phyloP scores from a whole-genome alignment of 2,888 invertebrate species.

The Polietes domitor region DNA sequence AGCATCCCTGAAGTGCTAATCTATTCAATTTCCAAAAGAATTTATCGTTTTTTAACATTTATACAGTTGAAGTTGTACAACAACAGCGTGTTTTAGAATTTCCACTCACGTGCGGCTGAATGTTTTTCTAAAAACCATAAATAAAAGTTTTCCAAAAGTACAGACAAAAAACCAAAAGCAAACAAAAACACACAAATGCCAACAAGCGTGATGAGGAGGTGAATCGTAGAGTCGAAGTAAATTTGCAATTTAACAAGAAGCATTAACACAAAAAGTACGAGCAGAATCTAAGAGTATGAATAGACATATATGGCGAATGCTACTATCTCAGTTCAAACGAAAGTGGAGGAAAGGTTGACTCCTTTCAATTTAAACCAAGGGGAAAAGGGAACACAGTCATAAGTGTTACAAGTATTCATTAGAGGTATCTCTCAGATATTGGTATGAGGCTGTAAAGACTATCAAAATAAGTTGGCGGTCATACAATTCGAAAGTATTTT shows the following conservation, averaged over 20 bases:
- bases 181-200: conserved; percentile 2
- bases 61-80: conserved; percentile 32
- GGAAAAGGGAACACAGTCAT: too few relatives aligned
- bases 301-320: not conserved
- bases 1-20: conserved; percentile 62
- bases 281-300: not conserved
- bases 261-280: not conserved
- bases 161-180: not conserved
- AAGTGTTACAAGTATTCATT: too few relatives aligned
- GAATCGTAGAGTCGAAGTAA: not conserved
- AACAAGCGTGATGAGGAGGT: not conserved
- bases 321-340: not conserved
- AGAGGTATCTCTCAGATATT: too few relatives aligned
- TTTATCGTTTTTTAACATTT: conserved; percentile 59
- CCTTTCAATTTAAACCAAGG: too few relatives aligned
- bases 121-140: conserved; percentile 39
- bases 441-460: too few relatives aligned
- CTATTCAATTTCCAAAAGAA: conserved; percentile 61
- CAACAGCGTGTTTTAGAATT: conserved; percentile 38
- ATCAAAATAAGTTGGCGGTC: too few relatives aligned
- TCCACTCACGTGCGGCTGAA: conserved; percentile 54
- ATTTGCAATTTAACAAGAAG: conserved; percentile 3
- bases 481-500: too few relatives aligned
- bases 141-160: conserved; percentile 28
- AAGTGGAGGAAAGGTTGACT: not conserved